Percentiles rank a stretch among this genome's conserved stretches.
phyloP scores from a whole-genome alignment of 2,113 vertebrate genomes.

The Dasyornis broadbenti region DNA sequence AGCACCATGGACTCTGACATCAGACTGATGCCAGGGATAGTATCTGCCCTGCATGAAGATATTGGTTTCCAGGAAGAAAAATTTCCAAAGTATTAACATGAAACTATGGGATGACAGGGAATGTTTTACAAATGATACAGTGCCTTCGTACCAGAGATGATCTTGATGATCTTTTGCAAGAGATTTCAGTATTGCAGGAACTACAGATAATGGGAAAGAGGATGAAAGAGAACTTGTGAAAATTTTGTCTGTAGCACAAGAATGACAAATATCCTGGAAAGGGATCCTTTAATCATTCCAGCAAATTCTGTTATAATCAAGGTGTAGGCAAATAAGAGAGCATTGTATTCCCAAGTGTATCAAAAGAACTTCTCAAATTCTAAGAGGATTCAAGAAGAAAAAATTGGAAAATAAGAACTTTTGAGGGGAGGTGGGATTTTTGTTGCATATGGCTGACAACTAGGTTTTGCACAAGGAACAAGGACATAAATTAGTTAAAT shows the following conservation, averaged over 20 bases:
- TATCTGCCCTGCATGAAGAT: fast-evolving
- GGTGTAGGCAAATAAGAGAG: not conserved
- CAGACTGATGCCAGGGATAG: not conserved
- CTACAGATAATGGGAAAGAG: not conserved
- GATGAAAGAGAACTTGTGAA: not conserved
- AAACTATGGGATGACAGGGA: not conserved
- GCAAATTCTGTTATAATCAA: not conserved
- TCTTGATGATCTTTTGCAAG: not conserved
- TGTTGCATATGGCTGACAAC: not conserved
- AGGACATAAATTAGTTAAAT: not conserved
- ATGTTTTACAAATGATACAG: not conserved
- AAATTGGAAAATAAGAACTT: not conserved
- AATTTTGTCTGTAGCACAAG: not conserved
- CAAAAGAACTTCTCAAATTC: not conserved
- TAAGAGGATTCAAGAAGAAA: not conserved
- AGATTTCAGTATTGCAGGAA: not conserved
- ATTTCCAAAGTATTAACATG: not conserved
- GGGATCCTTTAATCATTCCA: not conserved
- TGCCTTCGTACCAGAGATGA: not conserved
- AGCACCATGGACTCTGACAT: not conserved
- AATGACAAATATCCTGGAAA: not conserved
- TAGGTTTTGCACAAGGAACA: not conserved
- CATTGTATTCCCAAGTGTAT: not conserved
- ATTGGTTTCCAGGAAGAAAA: not conserved
- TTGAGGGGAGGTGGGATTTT: not conserved